Conservation (phyloP, 2,888 invertebrate genomes). For the Zhuqinia jingwanae region DNA sequence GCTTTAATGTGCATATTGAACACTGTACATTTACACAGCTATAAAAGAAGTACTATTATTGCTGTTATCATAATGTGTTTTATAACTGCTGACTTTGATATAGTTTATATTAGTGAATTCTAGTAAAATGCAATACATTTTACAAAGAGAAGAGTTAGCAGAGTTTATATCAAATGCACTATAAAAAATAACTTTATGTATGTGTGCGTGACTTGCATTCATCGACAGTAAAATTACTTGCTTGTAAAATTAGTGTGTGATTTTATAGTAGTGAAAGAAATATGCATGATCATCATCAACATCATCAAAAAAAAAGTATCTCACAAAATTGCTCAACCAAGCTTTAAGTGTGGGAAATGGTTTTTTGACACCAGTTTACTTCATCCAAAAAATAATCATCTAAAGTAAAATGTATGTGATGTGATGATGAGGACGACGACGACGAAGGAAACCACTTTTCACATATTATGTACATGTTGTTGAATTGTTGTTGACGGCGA, state of each 20-base stretch:
- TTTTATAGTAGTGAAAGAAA: neutral
- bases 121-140: no score
- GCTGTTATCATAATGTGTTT: no score
- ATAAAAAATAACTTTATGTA: neutral
- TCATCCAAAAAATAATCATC: neutral
- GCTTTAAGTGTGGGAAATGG: slow-evolving; percentile 63
- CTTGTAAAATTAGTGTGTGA: neutral
- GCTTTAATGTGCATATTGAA: neutral
- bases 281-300: neutral
- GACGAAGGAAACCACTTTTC: neutral
- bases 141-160: neutral
- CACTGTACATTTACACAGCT: neutral
- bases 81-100: no score
- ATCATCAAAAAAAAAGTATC: slow-evolving; percentile 12
- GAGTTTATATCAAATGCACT: neutral
- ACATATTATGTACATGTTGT: neutral
- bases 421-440: no score
- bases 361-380: slow-evolving; percentile 41
- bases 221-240: slow-evolving; percentile 11
- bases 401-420: neutral
- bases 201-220: slow-evolving; percentile 24
- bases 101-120: no score
- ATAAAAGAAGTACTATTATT: neutral
- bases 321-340: slow-evolving; percentile 35
- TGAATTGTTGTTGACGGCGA: neutral